Conservation (phyloP, 1,140 invertebrate genomes). For the Zaprionus ghesquierei region DNA sequence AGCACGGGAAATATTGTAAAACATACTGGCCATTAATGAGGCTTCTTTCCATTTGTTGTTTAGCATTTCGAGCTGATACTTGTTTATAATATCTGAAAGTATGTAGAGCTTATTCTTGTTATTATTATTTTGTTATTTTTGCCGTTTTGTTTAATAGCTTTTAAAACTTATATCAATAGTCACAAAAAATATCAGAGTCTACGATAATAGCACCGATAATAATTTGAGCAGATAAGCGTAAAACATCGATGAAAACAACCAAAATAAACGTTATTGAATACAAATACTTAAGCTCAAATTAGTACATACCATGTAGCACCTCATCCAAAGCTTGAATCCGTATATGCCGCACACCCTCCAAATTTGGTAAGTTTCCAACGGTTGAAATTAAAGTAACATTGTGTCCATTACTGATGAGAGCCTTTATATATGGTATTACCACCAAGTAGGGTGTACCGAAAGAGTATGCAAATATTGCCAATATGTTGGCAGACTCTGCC, state of each 20-base stretch:
- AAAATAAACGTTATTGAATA: too few relatives aligned
- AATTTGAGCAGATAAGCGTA: neutral
- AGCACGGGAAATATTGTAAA: slow-evolving; percentile 14
- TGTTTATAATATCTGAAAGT: neutral
- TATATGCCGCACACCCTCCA: slow-evolving; percentile 42
- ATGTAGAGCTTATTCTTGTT: too few relatives aligned
- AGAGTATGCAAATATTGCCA: slow-evolving; percentile 35
- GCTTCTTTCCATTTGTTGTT: too few relatives aligned
- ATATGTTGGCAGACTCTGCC: slow-evolving; percentile 28
- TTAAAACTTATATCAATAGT: neutral
- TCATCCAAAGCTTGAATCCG: slow-evolving; percentile 23
- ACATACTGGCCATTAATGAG: neutral
- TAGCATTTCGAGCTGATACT: too few relatives aligned
- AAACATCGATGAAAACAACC: too few relatives aligned
- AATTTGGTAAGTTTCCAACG: neutral
- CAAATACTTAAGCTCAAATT: too few relatives aligned
- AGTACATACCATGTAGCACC: slow-evolving; percentile 27
- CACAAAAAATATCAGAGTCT: neutral
- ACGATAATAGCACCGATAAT: neutral
- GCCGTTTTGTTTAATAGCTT: neutral
- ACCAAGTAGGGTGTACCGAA: slow-evolving; percentile 12
- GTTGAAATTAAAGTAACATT: slow-evolving; percentile 38
- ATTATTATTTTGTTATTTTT: too few relatives aligned
- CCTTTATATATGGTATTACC: slow-evolving; percentile 19
- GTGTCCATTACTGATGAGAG: slow-evolving; percentile 30